A percentile compares a stretch with the other conserved stretches of the same genome.
phyloP scores from a whole-genome alignment of 2,797 vertebrate genomes.

The Pelobates cultripes region DNA sequence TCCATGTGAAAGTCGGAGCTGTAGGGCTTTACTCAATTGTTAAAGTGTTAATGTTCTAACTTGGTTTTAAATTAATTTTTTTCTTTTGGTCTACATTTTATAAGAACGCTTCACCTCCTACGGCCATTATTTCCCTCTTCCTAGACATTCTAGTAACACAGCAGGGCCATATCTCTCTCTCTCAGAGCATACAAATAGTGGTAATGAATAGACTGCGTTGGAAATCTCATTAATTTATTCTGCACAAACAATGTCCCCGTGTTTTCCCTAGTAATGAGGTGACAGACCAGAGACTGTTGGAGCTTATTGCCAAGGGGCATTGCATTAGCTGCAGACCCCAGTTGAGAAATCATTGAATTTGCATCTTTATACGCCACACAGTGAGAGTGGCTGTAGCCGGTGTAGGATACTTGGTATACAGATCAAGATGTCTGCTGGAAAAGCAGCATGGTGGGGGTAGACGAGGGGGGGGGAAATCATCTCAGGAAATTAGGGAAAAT shows the following conservation, averaged over 20 bases:
- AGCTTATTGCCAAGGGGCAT: neutral
- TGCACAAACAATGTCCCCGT: conserved; percentile 14
- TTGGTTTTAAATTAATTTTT: neutral
- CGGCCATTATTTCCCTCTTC: neutral
- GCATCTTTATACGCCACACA: neutral
- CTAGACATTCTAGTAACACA: neutral
- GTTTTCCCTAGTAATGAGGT: conserved; percentile 22
- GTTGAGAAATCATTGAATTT: neutral
- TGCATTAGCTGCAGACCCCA: neutral
- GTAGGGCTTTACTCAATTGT: too few relatives aligned
- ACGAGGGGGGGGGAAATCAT: too few relatives aligned
- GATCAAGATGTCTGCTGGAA: neutral
- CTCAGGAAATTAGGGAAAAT: too few relatives aligned
- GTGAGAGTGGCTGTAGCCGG: neutral
- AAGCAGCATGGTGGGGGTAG: neutral
- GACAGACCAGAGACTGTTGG: neutral
- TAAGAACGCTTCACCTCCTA: neutral
- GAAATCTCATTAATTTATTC: conserved; percentile 10
- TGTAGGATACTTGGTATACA: neutral
- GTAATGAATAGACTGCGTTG: neutral
- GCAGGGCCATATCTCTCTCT: neutral
- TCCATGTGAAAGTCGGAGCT: too few relatives aligned
- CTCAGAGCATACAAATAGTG: neutral
- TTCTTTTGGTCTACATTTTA: neutral
- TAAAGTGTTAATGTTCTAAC: too few relatives aligned